phyloP scores from a whole-genome alignment of 2,888 invertebrate species.

The Cryptophagus acutangulus region DNA sequence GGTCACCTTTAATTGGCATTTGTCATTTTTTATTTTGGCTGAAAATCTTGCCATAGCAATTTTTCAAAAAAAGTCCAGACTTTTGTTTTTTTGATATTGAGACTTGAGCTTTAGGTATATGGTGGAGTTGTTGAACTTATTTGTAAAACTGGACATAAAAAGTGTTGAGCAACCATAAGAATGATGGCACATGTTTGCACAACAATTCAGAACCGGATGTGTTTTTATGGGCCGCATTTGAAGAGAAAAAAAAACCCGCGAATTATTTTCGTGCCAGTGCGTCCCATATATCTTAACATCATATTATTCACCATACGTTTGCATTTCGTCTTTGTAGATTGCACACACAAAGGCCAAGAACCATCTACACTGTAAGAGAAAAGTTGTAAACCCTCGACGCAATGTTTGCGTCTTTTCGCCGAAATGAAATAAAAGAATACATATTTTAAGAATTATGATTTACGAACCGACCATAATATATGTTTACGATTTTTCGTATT shows the following conservation, averaged over 20 bases:
- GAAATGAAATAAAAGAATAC: constrained; percentile 23
- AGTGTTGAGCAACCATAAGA: too few relatives aligned
- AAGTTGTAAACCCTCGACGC: constrained; percentile 6
- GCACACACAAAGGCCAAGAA: neutral
- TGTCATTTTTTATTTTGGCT: too few relatives aligned
- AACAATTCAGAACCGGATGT: constrained; percentile 33
- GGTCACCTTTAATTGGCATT: too few relatives aligned
- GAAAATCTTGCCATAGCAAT: too few relatives aligned
- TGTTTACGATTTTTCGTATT: constrained; percentile 21
- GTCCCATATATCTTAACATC: constrained; percentile 6
- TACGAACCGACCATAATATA: constrained; percentile 23
- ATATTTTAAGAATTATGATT: constrained; percentile 26
- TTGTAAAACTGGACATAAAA: too few relatives aligned
- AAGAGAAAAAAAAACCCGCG: constrained; percentile 34
- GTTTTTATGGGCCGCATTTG: constrained; percentile 33
- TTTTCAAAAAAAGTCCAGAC: too few relatives aligned
- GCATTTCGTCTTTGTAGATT: constrained; percentile 7
- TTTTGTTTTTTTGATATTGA: too few relatives aligned
- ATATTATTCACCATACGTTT: constrained; percentile 15
- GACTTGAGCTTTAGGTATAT: too few relatives aligned
- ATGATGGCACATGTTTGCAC: constrained; percentile 35
- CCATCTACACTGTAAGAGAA: too few relatives aligned
- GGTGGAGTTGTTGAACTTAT: too few relatives aligned
- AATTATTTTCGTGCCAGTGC: constrained; percentile 33
- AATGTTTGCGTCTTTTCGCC: constrained; percentile 11